Conservation (phyloP, 2,888 invertebrate species). For the Cremastinae sp. region DNA sequence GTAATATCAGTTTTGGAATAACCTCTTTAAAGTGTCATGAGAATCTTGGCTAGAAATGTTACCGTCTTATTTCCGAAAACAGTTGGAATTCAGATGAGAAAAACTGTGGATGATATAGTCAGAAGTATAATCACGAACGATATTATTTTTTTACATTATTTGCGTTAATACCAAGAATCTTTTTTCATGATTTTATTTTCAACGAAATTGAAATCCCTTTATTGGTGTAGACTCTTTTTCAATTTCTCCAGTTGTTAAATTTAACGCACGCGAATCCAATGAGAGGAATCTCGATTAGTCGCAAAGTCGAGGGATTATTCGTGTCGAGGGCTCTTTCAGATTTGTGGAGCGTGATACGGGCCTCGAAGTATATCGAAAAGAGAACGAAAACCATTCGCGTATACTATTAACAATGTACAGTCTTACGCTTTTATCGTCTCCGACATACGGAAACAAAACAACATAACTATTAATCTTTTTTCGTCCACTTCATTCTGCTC, state of each 20-base stretch:
- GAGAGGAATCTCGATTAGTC: slow-evolving; percentile 7
- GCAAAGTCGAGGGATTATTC: not conserved
- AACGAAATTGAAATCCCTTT: not conserved
- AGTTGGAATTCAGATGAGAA: not conserved
- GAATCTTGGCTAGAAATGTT: not conserved
- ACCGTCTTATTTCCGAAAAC: not conserved
- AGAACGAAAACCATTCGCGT: not conserved
- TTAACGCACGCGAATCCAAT: slow-evolving; percentile 36
- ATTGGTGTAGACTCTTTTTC: not conserved
- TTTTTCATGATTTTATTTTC: slow-evolving; percentile 6
- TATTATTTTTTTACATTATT: too few relatives aligned
- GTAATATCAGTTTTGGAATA: slow-evolving; percentile 37
- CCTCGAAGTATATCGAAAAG: too few relatives aligned
- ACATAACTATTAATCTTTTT: not conserved
- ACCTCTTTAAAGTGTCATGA: slow-evolving; percentile 30
- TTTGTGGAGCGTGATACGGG: slow-evolving; percentile 13
- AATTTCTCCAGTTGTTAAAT: slow-evolving; percentile 15
- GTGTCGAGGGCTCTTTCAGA: not conserved
- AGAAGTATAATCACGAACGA: too few relatives aligned
- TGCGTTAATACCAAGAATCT: too few relatives aligned
- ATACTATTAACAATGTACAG: too few relatives aligned
- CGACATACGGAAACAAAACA: not conserved
- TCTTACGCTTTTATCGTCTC: not conserved
- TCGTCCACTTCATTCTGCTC: slow-evolving; percentile 19
- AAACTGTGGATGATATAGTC: not conserved